Evolutionary conservation across 2,113 vertebrate genomes (phyloP), one percentile per base, ranked within the genome.

Genomic region (Cynocephalus volans): DNA sequence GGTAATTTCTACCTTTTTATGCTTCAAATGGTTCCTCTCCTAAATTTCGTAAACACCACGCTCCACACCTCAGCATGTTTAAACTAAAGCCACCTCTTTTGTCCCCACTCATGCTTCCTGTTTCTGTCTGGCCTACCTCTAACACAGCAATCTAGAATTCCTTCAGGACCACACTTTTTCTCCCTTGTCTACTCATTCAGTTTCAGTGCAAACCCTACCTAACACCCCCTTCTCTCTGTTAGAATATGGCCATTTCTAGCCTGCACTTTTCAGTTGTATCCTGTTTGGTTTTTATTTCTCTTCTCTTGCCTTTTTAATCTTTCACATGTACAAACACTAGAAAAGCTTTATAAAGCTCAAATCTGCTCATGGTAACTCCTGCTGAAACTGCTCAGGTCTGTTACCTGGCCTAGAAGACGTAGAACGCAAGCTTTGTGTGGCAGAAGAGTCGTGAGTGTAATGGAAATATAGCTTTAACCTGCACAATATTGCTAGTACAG

Each of bases 171-270:
- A 14, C 24, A 9, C 6, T 28, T 19, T 6, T 18, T 28, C 31
- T 50, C 31, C 62, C 12, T 0, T 1, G 13, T n/a, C 52, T 18
- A 13, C 62, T 67, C 23, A 4, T 36, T 23, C 31, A 2, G 6
- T 11, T 10, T 79, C 52, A 8, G 0, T 11, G 26, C 15, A 56
- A 69, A 19, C 23, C n/a, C 36, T 7, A 0, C 5, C 19, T n/a
- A n/a, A 31, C 19, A 60, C 18, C 18, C 4, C 4, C 5, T 33
- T 56, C 14, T 67, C 31, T 18, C 23, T 1, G 0, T 70, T 60
- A 69, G 8, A 24, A 33, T 33, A 21, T 45, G 3, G 2, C 56
- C 23, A 19, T 7, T 1, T 2, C 26, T 24, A 33, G 12, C 54
- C 67, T 26, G 4, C 19, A 24, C 41, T n/a, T 82, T 82, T 19